A percentile compares a stretch with the other conserved stretches of the same genome.
Evolutionary conservation across 1,140 invertebrate species (phyloP).

Genomic region (Euwallacea fornicatus): DNA sequence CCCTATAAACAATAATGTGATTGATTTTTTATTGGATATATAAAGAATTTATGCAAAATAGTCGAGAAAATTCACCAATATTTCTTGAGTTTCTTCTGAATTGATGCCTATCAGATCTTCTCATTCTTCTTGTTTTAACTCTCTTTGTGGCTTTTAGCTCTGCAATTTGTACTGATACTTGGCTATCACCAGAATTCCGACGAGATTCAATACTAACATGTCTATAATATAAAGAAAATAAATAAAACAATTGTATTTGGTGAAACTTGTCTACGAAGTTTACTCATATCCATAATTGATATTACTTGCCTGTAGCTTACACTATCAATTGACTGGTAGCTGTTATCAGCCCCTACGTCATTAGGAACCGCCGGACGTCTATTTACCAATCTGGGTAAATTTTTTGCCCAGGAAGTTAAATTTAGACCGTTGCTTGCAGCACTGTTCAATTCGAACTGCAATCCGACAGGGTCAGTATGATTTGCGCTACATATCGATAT

Average conservation of each 20-base stretch:
- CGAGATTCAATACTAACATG: slow-evolving; percentile 81
- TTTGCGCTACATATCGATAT: slow-evolving; percentile 85
- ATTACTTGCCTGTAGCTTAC: slow-evolving; percentile 56
- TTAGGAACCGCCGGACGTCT: slow-evolving; percentile 75
- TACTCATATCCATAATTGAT: background rate
- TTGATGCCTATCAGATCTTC: slow-evolving; percentile 37
- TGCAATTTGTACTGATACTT: slow-evolving; percentile 78
- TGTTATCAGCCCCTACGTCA: slow-evolving; percentile 61
- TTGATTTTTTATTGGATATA: background rate
- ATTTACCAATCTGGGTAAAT: slow-evolving; percentile 81
- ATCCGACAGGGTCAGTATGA: slow-evolving; percentile 86
- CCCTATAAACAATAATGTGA: no score
- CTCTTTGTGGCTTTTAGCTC: slow-evolving; percentile 73
- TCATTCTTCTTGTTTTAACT: slow-evolving; percentile 45
- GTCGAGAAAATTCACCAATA: slow-evolving; percentile 18
- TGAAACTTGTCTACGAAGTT: no score
- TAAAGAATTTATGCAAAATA: background rate
- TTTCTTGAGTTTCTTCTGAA: slow-evolving; percentile 43
- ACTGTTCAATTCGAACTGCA: slow-evolving; percentile 83
- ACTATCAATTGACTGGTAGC: slow-evolving; percentile 68
- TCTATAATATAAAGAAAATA: slow-evolving; percentile 54
- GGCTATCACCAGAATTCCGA: slow-evolving; percentile 81
- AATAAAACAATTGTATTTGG: background rate
- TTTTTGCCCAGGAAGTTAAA: slow-evolving; percentile 81
- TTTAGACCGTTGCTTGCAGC: slow-evolving; percentile 73